Conservation (phyloP, 2,113 vertebrate species). For the Typhlomys cinereus region DNA sequence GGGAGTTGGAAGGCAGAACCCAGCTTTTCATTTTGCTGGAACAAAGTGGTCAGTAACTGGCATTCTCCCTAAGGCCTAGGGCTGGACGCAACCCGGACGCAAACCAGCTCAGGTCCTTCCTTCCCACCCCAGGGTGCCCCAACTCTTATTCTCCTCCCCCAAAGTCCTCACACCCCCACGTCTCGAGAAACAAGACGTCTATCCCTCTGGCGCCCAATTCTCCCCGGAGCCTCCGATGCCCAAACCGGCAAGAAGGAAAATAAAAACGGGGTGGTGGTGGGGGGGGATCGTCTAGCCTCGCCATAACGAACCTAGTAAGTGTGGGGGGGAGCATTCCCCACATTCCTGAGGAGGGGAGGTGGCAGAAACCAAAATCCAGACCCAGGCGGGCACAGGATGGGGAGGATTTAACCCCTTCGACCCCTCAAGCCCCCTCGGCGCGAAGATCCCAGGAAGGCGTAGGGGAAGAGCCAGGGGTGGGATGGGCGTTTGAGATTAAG, state of each 20-base stretch:
- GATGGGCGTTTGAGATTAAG: too few species aligned
- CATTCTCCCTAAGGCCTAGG: neutral
- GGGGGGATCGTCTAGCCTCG: neutral
- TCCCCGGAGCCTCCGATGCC: slow-evolving; percentile 3
- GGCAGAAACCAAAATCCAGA: slow-evolving; percentile 46
- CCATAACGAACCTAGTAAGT: neutral
- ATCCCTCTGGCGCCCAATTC: neutral
- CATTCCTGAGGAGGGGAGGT: slow-evolving; percentile 59
- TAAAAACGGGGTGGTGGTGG: neutral
- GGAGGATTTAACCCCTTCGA: slow-evolving; percentile 58
- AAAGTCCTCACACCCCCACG: neutral
- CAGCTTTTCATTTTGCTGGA: neutral
- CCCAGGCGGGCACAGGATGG: neutral
- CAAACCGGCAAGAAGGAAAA: neutral
- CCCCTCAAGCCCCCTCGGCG: neutral
- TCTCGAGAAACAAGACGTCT: neutral
- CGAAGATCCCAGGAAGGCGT: neutral
- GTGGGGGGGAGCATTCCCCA: slow-evolving; percentile 48
- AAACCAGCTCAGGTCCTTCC: neutral
- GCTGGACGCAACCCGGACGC: neutral
- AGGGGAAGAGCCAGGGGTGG: neutral
- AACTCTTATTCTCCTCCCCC: neutral
- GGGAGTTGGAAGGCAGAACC: neutral
- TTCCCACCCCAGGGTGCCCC: neutral
- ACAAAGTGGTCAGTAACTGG: neutral